Conservation (phyloP, 2,888 invertebrate species). For the Tenthredo livida region DNA sequence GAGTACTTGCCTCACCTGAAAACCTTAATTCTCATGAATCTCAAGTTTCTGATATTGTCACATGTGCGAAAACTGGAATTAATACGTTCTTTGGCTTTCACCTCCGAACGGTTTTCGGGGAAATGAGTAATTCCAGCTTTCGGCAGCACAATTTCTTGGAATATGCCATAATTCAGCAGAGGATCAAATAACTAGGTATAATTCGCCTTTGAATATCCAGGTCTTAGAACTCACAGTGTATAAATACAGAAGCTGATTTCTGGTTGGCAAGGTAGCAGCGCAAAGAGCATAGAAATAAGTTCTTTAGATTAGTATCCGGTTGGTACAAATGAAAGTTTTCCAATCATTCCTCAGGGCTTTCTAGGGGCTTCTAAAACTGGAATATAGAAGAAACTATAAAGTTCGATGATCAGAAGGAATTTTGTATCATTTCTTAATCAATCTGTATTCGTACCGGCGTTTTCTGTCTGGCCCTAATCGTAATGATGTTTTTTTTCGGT, state of each 20-base stretch:
- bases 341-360: conserved; percentile 7
- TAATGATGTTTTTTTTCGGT: not conserved
- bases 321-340: conserved; percentile 10
- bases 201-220: not conserved
- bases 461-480: not conserved
- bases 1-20: no score
- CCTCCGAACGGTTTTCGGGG: not conserved
- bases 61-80: no score
- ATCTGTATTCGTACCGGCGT: not conserved
- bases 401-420: conserved; percentile 26
- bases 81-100: not conserved
- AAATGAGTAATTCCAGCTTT: not conserved
- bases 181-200: not conserved
- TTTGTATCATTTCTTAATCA: not conserved
- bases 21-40: no score
- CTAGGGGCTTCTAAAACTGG: not conserved
- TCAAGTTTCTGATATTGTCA: no score
- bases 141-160: not conserved
- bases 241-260: not conserved
- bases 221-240: not conserved
- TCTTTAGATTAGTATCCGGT: not conserved
- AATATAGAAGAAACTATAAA: not conserved
- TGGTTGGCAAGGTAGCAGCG: not conserved
- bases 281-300: conserved; percentile 30
- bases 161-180: not conserved